Base-by-base conservation (phyloP, 2,797 vertebrate species). In the Poecilia gillii region DNA sequence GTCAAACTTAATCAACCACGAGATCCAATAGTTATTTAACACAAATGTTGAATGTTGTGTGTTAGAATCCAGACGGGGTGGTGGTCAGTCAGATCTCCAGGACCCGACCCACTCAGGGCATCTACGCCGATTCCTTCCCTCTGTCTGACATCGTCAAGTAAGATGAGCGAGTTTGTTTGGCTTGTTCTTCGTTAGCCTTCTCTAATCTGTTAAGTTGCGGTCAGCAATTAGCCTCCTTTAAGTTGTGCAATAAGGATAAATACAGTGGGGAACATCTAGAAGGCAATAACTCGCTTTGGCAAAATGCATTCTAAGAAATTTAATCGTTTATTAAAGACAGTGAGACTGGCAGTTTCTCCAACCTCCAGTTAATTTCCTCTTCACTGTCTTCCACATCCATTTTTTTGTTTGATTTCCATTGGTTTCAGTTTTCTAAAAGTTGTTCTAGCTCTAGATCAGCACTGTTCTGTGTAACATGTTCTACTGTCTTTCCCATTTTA, bases 21-120 rank as follows among this genome's bases (percentile, higher is more conserved):
- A 25, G 18, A 47, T 78, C 13, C 36, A 4, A 25, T 28, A 25
- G n/a, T 46, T 0, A n/a, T 59, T 78, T 57, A 14, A n/a, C 46
- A 51, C 4, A 55, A 0, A n/a, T 59, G 25, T 28, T n/a, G n/a
- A n/a, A 0, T 46, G 81, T 53, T 84, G 25, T 79, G 41, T 76
- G 80, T 76, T 66, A 96, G 96, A 94, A 94, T 82, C 74, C 95
- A 59, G 94, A 95, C 0, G 92, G 87, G 0, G 80, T 95, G n/a
- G 92, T 91, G 79, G 86, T 96, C 0, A 90, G 93, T 74, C 90
- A 93, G 18, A 2, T 77, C 18, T 7, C 62, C 43, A 77, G 75
- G 76, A 73, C 16, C 68, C 88, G 73, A 78, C 81, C 94, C 41
- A 0, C 0, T 0, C 31, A 83, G 0, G 95, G 95, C 2, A 0